Evolutionary conservation across 2,113 vertebrate genomes (phyloP), one percentile per base, ranked within the genome.

Genomic region (Xerus inauris): DNA sequence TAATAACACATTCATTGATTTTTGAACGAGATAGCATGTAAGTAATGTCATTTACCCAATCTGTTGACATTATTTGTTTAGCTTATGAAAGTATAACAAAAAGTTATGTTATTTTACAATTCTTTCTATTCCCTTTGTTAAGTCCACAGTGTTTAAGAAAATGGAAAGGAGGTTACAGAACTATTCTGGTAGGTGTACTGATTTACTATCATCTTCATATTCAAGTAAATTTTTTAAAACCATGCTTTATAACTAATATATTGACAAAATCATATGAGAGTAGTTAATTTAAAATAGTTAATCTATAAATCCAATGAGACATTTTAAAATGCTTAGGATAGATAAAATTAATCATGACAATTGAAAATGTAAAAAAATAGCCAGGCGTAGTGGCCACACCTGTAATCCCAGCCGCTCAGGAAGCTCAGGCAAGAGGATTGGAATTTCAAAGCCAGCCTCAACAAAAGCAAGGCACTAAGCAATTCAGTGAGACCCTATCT

Each of bases 281-380:
- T 71, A 47, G 1, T 47, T 64, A 38, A 54, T 67, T 59, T 45
- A 49, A 83, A 91, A 79, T 57, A 80, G 6, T 59, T 35, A 81
- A 42, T 54, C 42, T 62, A 8, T 73, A 73, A 94, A 80, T 62
- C 4, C 94, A 75, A 67, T 84, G 17, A 42, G 12, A 62, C 84
- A 49, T 14, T 51, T 73, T 57, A 49, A 28, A n/a, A 57, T 64
- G 8, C 0, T n/a, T 92, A 59, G 65, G 9, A 3, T 64, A 40
- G 93, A 57, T 35, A 1, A 71, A 94, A 76, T n/a, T 75, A 22
- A 72, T 67, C 42, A 16, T 86, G 7, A 5, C 42, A 4, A 85
- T 51, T 35, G 62, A 32, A 96, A 92, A 65, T 80, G 2, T 30
- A 84, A 92, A 95, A 89, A 30, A n/a, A n/a, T n/a, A n/a, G n/a